A percentile compares a stretch with the other conserved stretches of the same genome.
phyloP scores from a whole-genome alignment of 2,797 vertebrate species.

The Lateolabrax maculatus region DNA sequence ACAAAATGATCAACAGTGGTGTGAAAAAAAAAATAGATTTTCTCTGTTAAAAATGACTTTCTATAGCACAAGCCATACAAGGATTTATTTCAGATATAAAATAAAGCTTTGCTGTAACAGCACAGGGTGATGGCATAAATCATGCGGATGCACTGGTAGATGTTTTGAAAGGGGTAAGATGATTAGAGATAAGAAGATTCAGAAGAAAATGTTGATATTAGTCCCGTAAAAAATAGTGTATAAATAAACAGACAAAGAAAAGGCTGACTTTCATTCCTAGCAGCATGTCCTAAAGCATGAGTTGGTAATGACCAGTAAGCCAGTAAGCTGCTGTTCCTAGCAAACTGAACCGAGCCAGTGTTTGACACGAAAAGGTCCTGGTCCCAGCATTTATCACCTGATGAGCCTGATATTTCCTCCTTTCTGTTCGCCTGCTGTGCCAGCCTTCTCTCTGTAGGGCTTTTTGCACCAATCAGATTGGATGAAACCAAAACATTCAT shows the following conservation, averaged over 20 bases:
- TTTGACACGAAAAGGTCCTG: slow-evolving; percentile 25
- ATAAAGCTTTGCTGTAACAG: slow-evolving; percentile 24
- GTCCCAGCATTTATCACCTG: slow-evolving; percentile 36
- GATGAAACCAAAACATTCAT: slow-evolving; percentile 8
- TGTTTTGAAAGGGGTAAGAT: slow-evolving; percentile 9
- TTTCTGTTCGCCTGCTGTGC: slow-evolving; percentile 1
- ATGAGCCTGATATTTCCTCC: slow-evolving; percentile 20
- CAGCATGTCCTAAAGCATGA: background rate
- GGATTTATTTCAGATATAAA: slow-evolving; percentile 31
- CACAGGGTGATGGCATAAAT: slow-evolving; percentile 5
- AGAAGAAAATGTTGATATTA: background rate
- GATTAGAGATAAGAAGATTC: slow-evolving; percentile 10
- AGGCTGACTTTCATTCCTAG: background rate
- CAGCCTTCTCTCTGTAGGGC: background rate
- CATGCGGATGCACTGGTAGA: slow-evolving; percentile 20
- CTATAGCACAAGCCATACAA: slow-evolving; percentile 23
- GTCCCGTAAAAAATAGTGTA: background rate
- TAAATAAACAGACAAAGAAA: background rate
- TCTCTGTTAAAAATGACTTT: slow-evolving; percentile 48
- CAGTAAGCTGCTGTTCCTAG: background rate
- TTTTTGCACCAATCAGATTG: slow-evolving; percentile 14
- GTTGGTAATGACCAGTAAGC: slow-evolving; percentile 17
- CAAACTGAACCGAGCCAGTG: slow-evolving; percentile 9
- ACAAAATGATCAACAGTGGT: slow-evolving; percentile 39
- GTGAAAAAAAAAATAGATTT: slow-evolving; percentile 32